Percentiles rank a stretch among this genome's conserved stretches.
Conservation (phyloP, 2,888 invertebrate species). For the Ametastegia equiseti region DNA sequence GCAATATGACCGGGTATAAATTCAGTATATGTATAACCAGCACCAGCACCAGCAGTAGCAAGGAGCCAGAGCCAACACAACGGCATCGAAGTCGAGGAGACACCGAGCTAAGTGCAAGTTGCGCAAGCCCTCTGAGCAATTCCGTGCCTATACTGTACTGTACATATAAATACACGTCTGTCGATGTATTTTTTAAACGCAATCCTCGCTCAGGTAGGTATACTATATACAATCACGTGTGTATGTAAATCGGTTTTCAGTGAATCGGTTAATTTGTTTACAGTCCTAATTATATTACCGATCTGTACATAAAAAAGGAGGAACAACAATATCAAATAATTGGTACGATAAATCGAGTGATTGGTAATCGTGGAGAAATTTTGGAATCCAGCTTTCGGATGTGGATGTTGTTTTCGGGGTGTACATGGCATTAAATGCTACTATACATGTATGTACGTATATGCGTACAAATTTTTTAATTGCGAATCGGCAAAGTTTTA, state of each 20-base stretch:
- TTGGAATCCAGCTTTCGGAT: neutral
- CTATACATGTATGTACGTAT: neutral
- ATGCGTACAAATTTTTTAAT: neutral
- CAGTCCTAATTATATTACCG: neutral
- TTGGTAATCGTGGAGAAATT: constrained; percentile 8
- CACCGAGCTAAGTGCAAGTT: constrained; percentile 57
- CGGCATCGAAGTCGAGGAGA: constrained; percentile 50
- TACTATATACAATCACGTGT: neutral
- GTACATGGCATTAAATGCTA: too few relatives aligned
- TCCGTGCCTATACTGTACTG: constrained; percentile 43
- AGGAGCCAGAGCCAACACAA: neutral
- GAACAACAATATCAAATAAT: neutral
- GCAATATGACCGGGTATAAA: constrained; percentile 71
- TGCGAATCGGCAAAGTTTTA: constrained; percentile 61
- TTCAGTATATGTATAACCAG: constrained; percentile 60
- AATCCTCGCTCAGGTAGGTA: too few relatives aligned
- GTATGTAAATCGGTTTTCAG: neutral
- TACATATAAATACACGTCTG: neutral
- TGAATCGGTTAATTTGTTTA: neutral
- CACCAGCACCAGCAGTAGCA: constrained; percentile 34
- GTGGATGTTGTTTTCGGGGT: too few relatives aligned
- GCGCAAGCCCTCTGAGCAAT: constrained; percentile 68
- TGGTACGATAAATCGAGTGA: neutral
- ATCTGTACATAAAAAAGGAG: neutral
- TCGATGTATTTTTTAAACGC: neutral